These are phyloP conservation scores for Etheostoma perlongum DNA, from an alignment of 2,797 vertebrate species.

Conservation along the genomic window DNA sequence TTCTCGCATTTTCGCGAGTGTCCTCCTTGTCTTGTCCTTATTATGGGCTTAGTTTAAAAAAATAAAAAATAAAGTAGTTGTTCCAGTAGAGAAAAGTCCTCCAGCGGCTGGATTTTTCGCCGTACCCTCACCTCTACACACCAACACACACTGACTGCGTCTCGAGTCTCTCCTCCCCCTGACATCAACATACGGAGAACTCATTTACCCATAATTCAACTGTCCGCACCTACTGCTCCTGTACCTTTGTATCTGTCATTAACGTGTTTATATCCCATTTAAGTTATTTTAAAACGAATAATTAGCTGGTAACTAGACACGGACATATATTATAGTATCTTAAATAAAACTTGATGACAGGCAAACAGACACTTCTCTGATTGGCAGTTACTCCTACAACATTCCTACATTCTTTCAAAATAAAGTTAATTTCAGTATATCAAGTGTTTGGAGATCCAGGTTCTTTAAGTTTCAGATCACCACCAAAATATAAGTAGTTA, in stretches of 20 bases:
- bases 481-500: not conserved
- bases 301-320: not conserved
- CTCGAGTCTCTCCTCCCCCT: slow-evolving; percentile 73
- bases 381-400: not conserved
- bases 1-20: slow-evolving; percentile 66
- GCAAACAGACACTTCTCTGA: not conserved
- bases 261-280: not conserved
- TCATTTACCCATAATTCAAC: slow-evolving; percentile 81
- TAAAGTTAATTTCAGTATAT: not conserved
- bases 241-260: not conserved
- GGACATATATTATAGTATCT: not conserved
- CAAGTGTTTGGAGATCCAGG: not conserved
- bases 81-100: slow-evolving; percentile 41
- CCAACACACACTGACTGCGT: slow-evolving; percentile 41
- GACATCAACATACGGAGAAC: slow-evolving; percentile 73
- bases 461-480: not conserved
- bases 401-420: not conserved
- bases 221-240: slow-evolving; percentile 12
- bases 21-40: slow-evolving; percentile 2
- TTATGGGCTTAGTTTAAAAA: not conserved
- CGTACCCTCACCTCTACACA: slow-evolving; percentile 58
- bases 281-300: not conserved
- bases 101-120: slow-evolving; percentile 45
- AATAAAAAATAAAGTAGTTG: slow-evolving; percentile 18
- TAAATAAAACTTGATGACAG: not conserved